phyloP scores from a whole-genome alignment of 2,888 invertebrate genomes.

The Ennomos fuscantarius region DNA sequence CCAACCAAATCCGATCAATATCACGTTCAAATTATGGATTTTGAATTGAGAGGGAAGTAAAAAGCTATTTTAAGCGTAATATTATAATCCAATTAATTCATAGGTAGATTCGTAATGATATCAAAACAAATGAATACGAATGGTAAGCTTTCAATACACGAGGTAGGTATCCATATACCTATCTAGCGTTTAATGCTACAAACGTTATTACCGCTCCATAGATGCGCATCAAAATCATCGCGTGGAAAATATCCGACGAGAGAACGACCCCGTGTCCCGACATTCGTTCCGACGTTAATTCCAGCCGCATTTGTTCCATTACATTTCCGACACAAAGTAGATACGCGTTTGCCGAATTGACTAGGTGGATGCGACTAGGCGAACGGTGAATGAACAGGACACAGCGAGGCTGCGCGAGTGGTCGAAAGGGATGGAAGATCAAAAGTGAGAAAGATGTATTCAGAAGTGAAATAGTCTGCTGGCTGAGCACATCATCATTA shows the following conservation, averaged over 20 bases:
- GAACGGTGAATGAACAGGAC: constrained; percentile 69
- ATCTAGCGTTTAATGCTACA: constrained; percentile 53
- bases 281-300: constrained; percentile 84
- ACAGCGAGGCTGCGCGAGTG: constrained; percentile 54
- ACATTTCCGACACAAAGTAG: constrained; percentile 86
- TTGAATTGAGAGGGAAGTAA: not conserved
- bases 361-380: constrained; percentile 84
- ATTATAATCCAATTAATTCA: constrained; percentile 34
- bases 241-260: constrained; percentile 81
- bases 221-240: constrained; percentile 81
- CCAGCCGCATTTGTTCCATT: constrained; percentile 85
- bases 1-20: too few species aligned
- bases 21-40: not conserved
- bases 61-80: not conserved
- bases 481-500: constrained; percentile 92
- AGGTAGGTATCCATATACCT: constrained; percentile 18
- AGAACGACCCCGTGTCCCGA: constrained; percentile 80
- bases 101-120: constrained; percentile 23
- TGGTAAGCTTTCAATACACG: constrained; percentile 24
- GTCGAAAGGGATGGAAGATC: constrained; percentile 70
- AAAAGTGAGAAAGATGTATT: constrained; percentile 87
- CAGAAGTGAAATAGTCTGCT: constrained; percentile 90
- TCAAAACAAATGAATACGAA: constrained; percentile 35
- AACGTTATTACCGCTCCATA: constrained; percentile 71
- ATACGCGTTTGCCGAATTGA: constrained; percentile 85